Conservation (phyloP, 2,113 vertebrate genomes). For the Cacatua alba region DNA sequence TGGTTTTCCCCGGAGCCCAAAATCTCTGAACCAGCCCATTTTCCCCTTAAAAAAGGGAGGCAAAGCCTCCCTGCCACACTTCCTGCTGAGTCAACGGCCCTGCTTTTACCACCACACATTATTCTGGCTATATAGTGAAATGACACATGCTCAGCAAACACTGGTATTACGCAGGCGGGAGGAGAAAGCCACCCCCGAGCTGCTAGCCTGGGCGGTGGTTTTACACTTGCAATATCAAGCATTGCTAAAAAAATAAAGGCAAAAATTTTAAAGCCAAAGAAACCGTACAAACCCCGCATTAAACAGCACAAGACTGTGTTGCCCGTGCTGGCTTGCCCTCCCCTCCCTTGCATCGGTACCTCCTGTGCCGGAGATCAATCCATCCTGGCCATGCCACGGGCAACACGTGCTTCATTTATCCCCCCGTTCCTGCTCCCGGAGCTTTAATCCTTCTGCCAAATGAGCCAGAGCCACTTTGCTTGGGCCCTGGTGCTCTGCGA, state of each 20-base stretch:
- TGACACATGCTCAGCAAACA: not conserved
- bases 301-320: not conserved
- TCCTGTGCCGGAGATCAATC: not conserved
- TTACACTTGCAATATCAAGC: not conserved
- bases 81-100: constrained; percentile 13
- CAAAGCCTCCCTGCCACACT: not conserved
- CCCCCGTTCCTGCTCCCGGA: accelerated
- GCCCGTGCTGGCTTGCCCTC: not conserved
- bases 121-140: accelerated
- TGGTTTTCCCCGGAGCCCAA: accelerated
- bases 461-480: accelerated
- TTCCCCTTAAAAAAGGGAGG: accelerated
- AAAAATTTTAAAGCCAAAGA: not conserved
- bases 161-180: not conserved
- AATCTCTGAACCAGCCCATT: accelerated
- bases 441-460: not conserved
- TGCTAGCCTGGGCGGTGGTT: not conserved
- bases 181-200: not conserved
- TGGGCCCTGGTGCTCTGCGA: not conserved
- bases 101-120: not conserved
- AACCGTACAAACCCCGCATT: accelerated
- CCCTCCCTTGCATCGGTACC: not conserved
- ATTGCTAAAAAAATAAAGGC: accelerated
- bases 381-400: accelerated
- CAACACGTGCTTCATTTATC: not conserved